A percentile compares a stretch with the other conserved stretches of the same genome.
Conservation (phyloP, 64 coral and sea anemone species). For the Acropora yongei region DNA sequence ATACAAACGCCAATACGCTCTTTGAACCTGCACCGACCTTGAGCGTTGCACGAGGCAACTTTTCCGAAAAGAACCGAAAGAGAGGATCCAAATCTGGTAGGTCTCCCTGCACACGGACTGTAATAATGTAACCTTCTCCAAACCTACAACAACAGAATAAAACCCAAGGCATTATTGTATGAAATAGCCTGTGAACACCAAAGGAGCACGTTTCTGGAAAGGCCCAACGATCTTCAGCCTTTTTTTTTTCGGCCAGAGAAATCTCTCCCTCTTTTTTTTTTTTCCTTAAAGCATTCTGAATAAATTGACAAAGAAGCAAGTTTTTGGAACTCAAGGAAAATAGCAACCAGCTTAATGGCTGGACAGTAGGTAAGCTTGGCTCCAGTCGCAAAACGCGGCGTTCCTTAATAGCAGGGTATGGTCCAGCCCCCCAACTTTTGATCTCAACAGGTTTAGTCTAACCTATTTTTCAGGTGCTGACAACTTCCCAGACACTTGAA, state of each 20-base stretch:
- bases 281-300: too few species aligned
- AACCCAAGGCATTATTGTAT: neutral
- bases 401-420: too few species aligned
- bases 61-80: constrained; percentile 64
- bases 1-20: neutral
- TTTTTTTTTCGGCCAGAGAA: too few species aligned
- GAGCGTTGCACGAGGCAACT: constrained; percentile 69
- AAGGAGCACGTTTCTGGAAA: too few species aligned
- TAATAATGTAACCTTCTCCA: constrained; percentile 94
- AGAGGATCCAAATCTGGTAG: constrained; percentile 75
- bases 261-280: too few species aligned
- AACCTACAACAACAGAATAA: constrained; percentile 49
- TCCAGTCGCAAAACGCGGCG: too few species aligned
- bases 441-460: neutral
- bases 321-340: too few species aligned
- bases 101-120: constrained; percentile 82
- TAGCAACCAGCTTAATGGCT: too few species aligned
- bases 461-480: constrained; percentile 87
- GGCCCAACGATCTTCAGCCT: too few species aligned
- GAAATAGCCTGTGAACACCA: neutral
- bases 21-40: constrained; percentile 45
- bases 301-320: too few species aligned
- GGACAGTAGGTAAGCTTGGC: too few species aligned
- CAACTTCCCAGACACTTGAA: constrained; percentile 90
- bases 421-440: neutral